A percentile compares a stretch with the other conserved stretches of the same genome.
Evolutionary conservation across 2,888 invertebrate species (phyloP).

Genomic region (Artemia sinica): DNA sequence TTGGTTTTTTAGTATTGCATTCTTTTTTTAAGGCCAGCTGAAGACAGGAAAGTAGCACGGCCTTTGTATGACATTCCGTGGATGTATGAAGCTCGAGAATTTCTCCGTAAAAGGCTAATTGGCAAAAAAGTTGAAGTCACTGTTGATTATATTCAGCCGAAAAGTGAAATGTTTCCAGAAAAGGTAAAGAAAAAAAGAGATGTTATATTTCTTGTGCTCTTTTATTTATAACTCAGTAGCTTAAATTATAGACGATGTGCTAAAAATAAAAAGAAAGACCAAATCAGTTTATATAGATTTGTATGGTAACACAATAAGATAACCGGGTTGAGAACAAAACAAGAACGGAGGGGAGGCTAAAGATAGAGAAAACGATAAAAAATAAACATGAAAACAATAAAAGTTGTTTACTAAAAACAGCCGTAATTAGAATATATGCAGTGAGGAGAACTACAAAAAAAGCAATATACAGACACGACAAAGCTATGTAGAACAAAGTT

Average conservation of each 20-base stretch:
- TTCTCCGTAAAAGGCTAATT: slow-evolving; percentile 79
- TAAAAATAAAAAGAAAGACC: too few relatives aligned
- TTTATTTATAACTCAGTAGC: background rate
- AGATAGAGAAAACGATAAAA: too few relatives aligned
- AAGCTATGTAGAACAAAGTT: too few relatives aligned
- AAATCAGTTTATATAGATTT: too few relatives aligned
- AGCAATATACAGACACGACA: too few relatives aligned
- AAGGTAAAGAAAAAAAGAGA: slow-evolving; percentile 38
- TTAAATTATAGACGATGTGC: background rate
- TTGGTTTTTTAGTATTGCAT: slow-evolving; percentile 4
- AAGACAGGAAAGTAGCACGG: slow-evolving; percentile 49
- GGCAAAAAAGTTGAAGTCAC: slow-evolving; percentile 82
- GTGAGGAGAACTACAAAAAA: too few relatives aligned
- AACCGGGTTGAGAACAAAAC: too few relatives aligned
- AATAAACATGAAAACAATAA: too few relatives aligned
- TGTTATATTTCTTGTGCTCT: background rate
- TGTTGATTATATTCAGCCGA: slow-evolving; percentile 90
- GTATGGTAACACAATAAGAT: too few relatives aligned
- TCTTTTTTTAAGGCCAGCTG: slow-evolving; percentile 32
- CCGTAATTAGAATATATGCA: too few relatives aligned
- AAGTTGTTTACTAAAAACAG: too few relatives aligned
- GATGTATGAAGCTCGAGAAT: slow-evolving; percentile 97
- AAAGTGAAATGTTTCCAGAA: slow-evolving; percentile 80
- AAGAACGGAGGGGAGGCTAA: too few relatives aligned
- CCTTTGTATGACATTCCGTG: slow-evolving; percentile 95